Evolutionary conservation across 2,797 vertebrate genomes (phyloP).

Genomic region (Babyrousa celebensis): DNA sequence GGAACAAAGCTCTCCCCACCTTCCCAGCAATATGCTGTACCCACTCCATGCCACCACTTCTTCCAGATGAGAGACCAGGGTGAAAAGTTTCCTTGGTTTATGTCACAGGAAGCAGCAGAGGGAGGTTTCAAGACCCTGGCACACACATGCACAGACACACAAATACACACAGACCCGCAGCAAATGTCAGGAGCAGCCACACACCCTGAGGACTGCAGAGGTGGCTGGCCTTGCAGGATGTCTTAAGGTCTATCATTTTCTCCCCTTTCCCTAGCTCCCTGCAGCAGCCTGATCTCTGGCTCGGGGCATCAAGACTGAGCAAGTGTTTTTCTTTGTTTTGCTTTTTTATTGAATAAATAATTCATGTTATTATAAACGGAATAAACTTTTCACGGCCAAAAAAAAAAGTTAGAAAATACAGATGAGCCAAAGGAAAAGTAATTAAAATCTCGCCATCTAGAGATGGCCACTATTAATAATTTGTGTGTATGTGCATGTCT

Average conservation of each 20-base stretch:
- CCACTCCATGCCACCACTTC: neutral
- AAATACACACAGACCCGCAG: neutral
- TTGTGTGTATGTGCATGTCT: neutral
- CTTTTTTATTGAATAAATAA: conserved; percentile 60
- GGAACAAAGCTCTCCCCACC: neutral
- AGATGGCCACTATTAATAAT: conserved; percentile 30
- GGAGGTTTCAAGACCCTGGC: neutral
- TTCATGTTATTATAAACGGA: neutral
- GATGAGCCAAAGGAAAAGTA: conserved; percentile 31
- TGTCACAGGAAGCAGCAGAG: neutral
- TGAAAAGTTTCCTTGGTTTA: neutral
- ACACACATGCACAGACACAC: accelerated
- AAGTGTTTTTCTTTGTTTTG: neutral
- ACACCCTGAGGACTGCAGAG: neutral
- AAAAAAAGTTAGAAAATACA: neutral
- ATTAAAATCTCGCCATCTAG: conserved; percentile 1
- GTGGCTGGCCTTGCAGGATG: neutral
- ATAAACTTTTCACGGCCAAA: neutral
- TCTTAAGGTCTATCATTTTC: neutral
- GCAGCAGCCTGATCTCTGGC: neutral
- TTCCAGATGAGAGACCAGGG: neutral
- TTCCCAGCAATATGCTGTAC: neutral
- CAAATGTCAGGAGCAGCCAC: neutral
- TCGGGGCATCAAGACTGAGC: neutral
- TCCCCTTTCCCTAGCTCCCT: neutral